phyloP scores from a whole-genome alignment of 2,113 vertebrate genomes.

The Myxocyprinus asiaticus region DNA sequence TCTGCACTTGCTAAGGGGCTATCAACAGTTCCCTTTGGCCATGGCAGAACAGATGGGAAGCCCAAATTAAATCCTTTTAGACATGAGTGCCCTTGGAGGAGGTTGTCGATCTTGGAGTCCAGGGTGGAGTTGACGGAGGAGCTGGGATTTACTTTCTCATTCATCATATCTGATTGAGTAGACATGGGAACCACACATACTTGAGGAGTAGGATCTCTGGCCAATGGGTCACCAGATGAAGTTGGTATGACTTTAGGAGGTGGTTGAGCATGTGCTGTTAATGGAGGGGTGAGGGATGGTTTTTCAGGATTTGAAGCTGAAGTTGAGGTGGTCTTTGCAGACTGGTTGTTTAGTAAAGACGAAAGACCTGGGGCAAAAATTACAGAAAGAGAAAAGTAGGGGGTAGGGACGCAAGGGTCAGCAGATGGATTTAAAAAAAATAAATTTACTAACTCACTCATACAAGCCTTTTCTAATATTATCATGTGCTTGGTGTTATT shows the following conservation, averaged over 20 bases:
- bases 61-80: slow-evolving; percentile 86
- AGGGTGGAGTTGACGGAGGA: slow-evolving; percentile 76
- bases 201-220: slow-evolving; percentile 27
- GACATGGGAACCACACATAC: slow-evolving; percentile 29
- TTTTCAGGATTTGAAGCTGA: slow-evolving; percentile 21
- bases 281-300: slow-evolving; percentile 44
- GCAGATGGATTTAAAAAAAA: not conserved
- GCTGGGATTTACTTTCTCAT: slow-evolving; percentile 7
- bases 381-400: slow-evolving; percentile 13
- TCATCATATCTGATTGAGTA: slow-evolving; percentile 33
- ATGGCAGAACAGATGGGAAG: slow-evolving; percentile 76
- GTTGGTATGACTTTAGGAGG: slow-evolving; percentile 43
- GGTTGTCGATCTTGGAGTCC: slow-evolving; percentile 95
- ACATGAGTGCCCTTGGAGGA: slow-evolving; percentile 87
- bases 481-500: too few relatives aligned
- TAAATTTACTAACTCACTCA: too few relatives aligned
- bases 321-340: slow-evolving; percentile 50
- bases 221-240: slow-evolving; percentile 42
- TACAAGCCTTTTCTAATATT: not conserved
- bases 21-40: slow-evolving; percentile 38
- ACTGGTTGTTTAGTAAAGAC: slow-evolving; percentile 74
- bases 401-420: not conserved
- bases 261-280: slow-evolving; percentile 45
- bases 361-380: slow-evolving; percentile 75
- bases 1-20: slow-evolving; percentile 73